Evolutionary conservation across 1,140 invertebrate genomes (phyloP).

Genomic region (Belonocnema kinseyi): DNA sequence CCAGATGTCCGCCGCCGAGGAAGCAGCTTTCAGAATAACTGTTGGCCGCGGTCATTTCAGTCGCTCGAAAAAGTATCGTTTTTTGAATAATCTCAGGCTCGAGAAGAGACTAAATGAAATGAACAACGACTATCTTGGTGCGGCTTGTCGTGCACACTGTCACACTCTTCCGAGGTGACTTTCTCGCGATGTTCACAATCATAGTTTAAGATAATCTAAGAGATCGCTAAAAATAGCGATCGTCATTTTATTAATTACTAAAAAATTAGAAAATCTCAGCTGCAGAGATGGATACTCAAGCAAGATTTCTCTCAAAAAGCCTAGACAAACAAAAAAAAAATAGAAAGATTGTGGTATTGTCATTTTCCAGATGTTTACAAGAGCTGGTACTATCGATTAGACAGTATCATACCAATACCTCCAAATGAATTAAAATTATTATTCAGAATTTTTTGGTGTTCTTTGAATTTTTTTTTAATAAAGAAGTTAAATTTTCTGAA

Average conservation of each 20-base stretch:
- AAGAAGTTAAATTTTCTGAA: too few relatives aligned
- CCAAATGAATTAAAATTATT: too few relatives aligned
- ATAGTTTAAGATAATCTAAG: conserved; percentile 9
- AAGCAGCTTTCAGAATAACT: conserved; percentile 64
- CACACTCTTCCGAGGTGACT: conserved; percentile 41
- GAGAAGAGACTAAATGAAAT: conserved; percentile 66
- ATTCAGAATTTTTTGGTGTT: too few relatives aligned
- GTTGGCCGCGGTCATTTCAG: conserved; percentile 64
- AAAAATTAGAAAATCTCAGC: neutral
- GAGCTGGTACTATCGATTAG: too few relatives aligned
- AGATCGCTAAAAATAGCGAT: neutral
- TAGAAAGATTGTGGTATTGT: neutral
- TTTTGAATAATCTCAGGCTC: conserved; percentile 65
- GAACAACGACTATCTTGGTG: conserved; percentile 56
- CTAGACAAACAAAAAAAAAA: neutral
- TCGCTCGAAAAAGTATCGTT: conserved; percentile 65
- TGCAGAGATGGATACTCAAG: neutral
- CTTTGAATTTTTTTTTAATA: too few relatives aligned
- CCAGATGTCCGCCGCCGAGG: conserved; percentile 60
- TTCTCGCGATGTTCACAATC: conserved; percentile 9
- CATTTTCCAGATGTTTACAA: neutral
- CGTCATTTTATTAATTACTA: too few relatives aligned
- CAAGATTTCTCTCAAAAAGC: neutral
- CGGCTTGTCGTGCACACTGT: conserved; percentile 44
- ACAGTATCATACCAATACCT: too few relatives aligned